phyloP scores from a whole-genome alignment of 2,888 invertebrate species.

The Yponomeuta plumbellus region DNA sequence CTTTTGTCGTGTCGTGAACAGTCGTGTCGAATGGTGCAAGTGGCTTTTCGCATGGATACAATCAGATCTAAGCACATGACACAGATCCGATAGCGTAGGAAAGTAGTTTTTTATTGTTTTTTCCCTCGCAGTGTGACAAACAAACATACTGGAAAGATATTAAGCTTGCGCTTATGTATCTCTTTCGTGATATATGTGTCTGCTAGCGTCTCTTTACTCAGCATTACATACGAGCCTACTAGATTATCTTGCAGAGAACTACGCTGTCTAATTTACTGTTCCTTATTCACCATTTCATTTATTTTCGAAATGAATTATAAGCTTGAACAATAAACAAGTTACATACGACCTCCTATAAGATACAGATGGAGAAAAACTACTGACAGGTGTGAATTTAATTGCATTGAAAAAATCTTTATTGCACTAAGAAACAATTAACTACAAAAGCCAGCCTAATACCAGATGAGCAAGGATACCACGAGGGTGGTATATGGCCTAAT shows the following conservation, averaged over 20 bases:
- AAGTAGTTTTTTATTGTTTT: not conserved
- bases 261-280: not conserved
- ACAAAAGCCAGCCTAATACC: too few relatives aligned
- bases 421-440: too few relatives aligned
- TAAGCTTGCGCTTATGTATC: not conserved
- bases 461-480: too few relatives aligned
- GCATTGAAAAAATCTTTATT: too few relatives aligned
- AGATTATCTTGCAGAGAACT: not conserved
- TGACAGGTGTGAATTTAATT: too few relatives aligned
- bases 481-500: too few relatives aligned
- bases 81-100: not conserved
- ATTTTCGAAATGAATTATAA: too few relatives aligned
- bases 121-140: not conserved
- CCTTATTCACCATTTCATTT: too few relatives aligned
- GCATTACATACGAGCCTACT: not conserved
- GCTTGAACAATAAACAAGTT: too few relatives aligned
- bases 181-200: not conserved
- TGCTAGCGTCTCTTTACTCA: not conserved
- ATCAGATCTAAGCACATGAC: conserved; percentile 1
- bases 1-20: too few relatives aligned
- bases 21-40: not conserved
- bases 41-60: not conserved
- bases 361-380: too few relatives aligned
- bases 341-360: too few relatives aligned
- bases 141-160: not conserved